phyloP scores from a whole-genome alignment of 2,113 vertebrate genomes.

The Antechinus flavipes region DNA sequence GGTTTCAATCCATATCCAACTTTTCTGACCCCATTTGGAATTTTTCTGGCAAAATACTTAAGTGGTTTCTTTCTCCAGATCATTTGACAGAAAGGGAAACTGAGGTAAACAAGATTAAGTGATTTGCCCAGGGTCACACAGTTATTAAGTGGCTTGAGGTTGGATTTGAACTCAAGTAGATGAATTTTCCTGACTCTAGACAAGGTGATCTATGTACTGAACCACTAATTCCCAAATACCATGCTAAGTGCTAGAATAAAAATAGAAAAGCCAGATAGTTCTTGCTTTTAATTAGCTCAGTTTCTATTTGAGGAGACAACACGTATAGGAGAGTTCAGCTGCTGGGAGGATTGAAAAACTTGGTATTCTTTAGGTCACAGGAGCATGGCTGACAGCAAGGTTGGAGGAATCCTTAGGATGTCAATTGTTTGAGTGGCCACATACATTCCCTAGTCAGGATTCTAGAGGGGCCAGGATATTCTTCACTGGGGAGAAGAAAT shows the following conservation, averaged over 20 bases:
- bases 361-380: not conserved
- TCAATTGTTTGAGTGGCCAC: not conserved
- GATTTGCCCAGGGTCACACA: too few species aligned
- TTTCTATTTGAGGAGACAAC: not conserved
- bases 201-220: not conserved
- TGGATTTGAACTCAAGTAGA: not conserved
- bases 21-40: not conserved
- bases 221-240: not conserved
- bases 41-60: not conserved
- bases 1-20: not conserved
- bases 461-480: not conserved
- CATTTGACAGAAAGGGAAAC: not conserved
- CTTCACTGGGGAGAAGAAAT: not conserved
- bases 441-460: not conserved
- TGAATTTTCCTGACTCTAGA: not conserved
- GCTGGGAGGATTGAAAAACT: not conserved
- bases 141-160: too few species aligned
- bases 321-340: not conserved
- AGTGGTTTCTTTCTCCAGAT: not conserved
- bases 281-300: not conserved
- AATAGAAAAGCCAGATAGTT: not conserved
- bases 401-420: not conserved
- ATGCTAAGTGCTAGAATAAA: not conserved
- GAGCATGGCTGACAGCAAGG: not conserved
- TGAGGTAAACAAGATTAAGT: not conserved